Evolutionary conservation across 2,888 invertebrate species (phyloP).

Genomic region (Limnephilus rhombicus): DNA sequence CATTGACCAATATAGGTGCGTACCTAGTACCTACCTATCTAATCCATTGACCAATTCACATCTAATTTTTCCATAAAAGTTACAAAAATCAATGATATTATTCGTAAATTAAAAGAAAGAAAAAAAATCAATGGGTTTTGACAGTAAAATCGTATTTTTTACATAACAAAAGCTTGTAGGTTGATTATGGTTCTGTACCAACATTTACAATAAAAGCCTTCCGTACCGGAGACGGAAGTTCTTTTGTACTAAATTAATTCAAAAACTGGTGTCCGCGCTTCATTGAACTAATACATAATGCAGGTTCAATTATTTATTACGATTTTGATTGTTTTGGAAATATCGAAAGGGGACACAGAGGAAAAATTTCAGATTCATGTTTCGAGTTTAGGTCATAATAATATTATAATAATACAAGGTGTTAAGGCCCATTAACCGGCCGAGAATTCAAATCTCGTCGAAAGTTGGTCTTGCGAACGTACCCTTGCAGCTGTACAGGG

Average conservation of each 20-base stretch:
- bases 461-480: no score
- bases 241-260: constrained; percentile 5
- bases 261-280: background rate
- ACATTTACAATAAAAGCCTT: background rate
- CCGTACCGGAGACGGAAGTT: background rate
- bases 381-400: background rate
- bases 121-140: background rate
- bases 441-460: no score
- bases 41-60: no score
- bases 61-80: no score
- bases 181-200: background rate
- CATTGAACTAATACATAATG: background rate
- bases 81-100: background rate
- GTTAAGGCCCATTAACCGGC: no score
- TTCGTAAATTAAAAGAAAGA: background rate
- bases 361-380: background rate
- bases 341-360: background rate
- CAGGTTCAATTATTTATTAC: background rate
- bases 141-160: background rate
- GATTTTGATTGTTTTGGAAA: background rate
- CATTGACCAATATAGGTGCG: no score
- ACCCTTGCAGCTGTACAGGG: no score
- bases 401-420: background rate
- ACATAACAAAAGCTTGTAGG: background rate
- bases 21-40: no score